Conservation (phyloP, 2,888 invertebrate genomes). For the Nebria brevicollis region DNA sequence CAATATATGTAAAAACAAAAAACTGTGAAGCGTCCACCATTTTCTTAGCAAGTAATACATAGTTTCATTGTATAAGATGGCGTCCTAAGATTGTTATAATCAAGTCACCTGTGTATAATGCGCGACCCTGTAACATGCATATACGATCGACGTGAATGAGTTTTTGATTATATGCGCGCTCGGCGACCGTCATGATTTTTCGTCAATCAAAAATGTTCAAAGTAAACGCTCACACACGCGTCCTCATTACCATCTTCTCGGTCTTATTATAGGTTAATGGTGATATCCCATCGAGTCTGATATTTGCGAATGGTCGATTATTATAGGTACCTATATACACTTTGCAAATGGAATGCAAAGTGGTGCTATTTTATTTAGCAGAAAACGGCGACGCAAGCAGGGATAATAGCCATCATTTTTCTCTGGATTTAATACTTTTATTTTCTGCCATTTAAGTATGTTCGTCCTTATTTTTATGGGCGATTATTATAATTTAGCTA, state of each 20-base stretch:
- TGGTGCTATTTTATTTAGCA: conserved; percentile 10
- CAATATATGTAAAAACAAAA: background rate
- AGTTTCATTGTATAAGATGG: conserved; percentile 39
- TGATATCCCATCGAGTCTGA: background rate
- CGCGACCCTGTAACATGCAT: conserved; percentile 2
- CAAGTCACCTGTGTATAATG: conserved; percentile 7
- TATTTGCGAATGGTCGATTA: conserved; percentile 3
- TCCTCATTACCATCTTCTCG: conserved; percentile 18
- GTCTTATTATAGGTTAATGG: conserved; percentile 19
- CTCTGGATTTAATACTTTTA: background rate
- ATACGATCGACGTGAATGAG: background rate
- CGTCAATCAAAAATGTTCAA: conserved; percentile 17
- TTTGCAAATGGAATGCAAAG: conserved; percentile 19
- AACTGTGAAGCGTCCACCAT: conserved; percentile 24
- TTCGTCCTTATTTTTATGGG: background rate
- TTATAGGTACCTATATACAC: background rate
- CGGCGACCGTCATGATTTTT: conserved; percentile 12
- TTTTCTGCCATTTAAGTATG: background rate
- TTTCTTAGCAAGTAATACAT: conserved; percentile 46
- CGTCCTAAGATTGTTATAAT: conserved; percentile 39
- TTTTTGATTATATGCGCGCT: conserved; percentile 14
- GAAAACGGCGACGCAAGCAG: conserved; percentile 3
- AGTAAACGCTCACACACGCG: conserved; percentile 22
- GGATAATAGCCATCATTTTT: background rate
- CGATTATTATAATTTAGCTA: background rate